phyloP scores from a whole-genome alignment of 2,797 vertebrate species.

The Nannoperca australis region DNA sequence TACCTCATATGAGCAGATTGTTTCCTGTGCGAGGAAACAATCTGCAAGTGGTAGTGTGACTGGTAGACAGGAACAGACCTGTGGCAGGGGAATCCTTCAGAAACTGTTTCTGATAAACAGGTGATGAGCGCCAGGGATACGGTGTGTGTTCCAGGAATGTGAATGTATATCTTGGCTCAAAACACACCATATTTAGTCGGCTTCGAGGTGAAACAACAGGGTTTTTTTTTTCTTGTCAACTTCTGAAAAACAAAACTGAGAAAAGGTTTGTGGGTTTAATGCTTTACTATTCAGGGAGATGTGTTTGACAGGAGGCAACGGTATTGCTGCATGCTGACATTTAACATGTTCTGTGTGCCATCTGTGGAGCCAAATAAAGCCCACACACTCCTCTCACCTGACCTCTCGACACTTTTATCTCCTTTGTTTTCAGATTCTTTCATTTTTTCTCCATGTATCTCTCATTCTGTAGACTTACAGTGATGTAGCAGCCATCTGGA shows the following conservation, averaged over 20 bases:
- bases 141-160: slow-evolving; percentile 55
- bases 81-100: slow-evolving; percentile 31
- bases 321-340: slow-evolving; percentile 64
- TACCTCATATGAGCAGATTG: slow-evolving; percentile 36
- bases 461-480: not conserved
- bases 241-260: slow-evolving; percentile 94
- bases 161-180: slow-evolving; percentile 9
- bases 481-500: not conserved
- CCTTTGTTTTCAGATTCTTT: slow-evolving; percentile 33
- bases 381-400: slow-evolving; percentile 69
- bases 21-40: slow-evolving; percentile 24
- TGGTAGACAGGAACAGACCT: slow-evolving; percentile 23
- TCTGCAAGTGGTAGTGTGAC: not conserved
- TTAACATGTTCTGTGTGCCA: slow-evolving; percentile 56
- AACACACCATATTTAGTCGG: slow-evolving; percentile 32
- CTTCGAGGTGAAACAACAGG: slow-evolving; percentile 56
- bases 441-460: not conserved
- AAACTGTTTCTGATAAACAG: slow-evolving; percentile 59
- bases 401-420: slow-evolving; percentile 33
- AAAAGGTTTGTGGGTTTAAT: slow-evolving; percentile 91
- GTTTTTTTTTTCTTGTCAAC: slow-evolving; percentile 53
- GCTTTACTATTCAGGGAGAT: slow-evolving; percentile 75
- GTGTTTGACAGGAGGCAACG: slow-evolving; percentile 50
- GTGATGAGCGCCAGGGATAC: slow-evolving; percentile 19
- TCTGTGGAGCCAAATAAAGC: slow-evolving; percentile 64